Evolutionary conservation across 1,140 invertebrate genomes (phyloP), one percentile per base, ranked within the genome.

Genomic region (Scaptomyza pallida): DNA sequence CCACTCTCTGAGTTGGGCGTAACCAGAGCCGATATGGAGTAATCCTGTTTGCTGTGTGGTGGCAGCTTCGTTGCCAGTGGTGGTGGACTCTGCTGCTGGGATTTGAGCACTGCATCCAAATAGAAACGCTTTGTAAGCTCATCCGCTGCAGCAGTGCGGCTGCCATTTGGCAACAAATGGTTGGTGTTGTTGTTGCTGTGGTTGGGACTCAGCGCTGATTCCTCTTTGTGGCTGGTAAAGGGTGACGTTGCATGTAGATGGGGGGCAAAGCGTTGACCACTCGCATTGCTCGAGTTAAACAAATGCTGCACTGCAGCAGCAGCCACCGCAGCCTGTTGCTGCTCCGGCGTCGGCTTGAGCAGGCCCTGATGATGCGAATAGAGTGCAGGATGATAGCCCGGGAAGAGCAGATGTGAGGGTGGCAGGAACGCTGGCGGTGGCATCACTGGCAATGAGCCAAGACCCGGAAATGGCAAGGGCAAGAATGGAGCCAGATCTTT

Each of bases 91-190:
- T 75, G 78, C 26, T 77, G 92, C 89, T 95, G 95, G 1, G 94
- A 94, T 71, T 95, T 95, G 12, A 96, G 89, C 17, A 95, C 94
- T 3, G 94, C 94, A 72, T 96, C 95, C 63, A 95, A 92, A 79
- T 95, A 95, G 82, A 95, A 95, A 41, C 95, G 91, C 67, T 95
- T 95, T 8, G 93, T 93, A 54, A 93, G 93, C 5, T 93, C 92
- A 57, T 95, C 94, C 0, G 93, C 90, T 2, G 67, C 57, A 21
- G 69, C 47, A 5, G 68, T 54, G 26, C 86, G 80, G 17, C 75
- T 75, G 60, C 88, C 89, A 44, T 91, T 92, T 54, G 64, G 86
- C 75, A 91, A 48, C 4, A 77, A 43, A 19, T 88, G 79, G 52
- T 63, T 77, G n/a, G n/a, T n/a, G 35, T 89, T 89, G 19, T 79